Evolutionary conservation across 2,888 invertebrate species (phyloP), one percentile per base, ranked within the genome.

Genomic region (Diaperis boleti): DNA sequence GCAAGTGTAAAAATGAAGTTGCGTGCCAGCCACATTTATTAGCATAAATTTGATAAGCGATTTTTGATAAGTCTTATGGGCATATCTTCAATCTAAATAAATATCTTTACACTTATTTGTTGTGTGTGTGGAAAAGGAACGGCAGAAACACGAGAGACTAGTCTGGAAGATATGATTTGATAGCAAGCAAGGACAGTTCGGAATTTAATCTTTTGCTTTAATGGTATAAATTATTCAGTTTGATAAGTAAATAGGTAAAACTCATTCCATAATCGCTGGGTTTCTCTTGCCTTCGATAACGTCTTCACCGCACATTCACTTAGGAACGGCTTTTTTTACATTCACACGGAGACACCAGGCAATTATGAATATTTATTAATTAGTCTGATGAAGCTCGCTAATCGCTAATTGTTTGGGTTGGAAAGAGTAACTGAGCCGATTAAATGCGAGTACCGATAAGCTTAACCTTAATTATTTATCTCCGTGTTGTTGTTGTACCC

Each of bases 221-320:
- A 79, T 79, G 78, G 79, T 78, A 79, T 79, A 79, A 79, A 79
- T 79, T 79, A 79, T 78, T 76, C 76, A 74, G 70, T 71, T 72
- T 74, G 79, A 79, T 79, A 79, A 78, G 75, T 73, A 75, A 78
- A 77, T 78, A 77, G 76, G 78, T 78, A 78, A 78, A 78, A 78
- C 73, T 78, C 79, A 79, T 79, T 79, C 76, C 74, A 74, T 76
- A 78, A 78, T 79, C 78, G 74, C 69, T 49, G 49, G 67, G 67
- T 67, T 71, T 68, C 67, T 69, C 62, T 65, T 64, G 65, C 59
- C 44, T 35, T 45, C 50, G 64, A 64, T 64, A 64, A 64, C 47
- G 42, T 63, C 56, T 61, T 41, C 47, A 42, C 57, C 31, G 45
- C 64, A 13, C 67, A 65, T 71, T 69, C 70, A 65, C 68, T 68